Conservation (phyloP, 2,113 vertebrate species). For the Sigmodon hispidus region DNA sequence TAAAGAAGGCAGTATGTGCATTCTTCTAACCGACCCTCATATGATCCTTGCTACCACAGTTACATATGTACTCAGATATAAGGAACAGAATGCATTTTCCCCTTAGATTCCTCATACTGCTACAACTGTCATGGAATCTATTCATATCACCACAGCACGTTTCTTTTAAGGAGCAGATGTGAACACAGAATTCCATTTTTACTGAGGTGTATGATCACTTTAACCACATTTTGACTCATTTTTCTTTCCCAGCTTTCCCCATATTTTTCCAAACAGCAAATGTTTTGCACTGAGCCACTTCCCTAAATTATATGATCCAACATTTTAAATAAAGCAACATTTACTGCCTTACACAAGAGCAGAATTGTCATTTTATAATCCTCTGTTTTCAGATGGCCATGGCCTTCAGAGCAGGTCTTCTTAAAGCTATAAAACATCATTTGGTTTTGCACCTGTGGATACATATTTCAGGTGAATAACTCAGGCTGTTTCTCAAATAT, state of each 20-base stretch:
- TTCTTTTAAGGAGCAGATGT: constrained; percentile 48
- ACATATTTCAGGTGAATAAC: neutral
- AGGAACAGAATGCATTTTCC: neutral
- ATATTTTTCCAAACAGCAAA: constrained; percentile 45
- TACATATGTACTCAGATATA: constrained; percentile 41
- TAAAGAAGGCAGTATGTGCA: neutral
- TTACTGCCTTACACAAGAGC: constrained; percentile 40
- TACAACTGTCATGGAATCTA: constrained; percentile 29
- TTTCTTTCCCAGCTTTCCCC: neutral
- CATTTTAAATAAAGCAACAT: neutral
- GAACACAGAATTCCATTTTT: constrained; percentile 59
- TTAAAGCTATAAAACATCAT: constrained; percentile 44
- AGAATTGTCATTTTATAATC: constrained; percentile 18
- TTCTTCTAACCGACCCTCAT: constrained; percentile 2
- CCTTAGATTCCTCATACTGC: constrained; percentile 13
- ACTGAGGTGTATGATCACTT: constrained; percentile 48
- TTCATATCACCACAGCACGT: neutral
- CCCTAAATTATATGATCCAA: constrained; percentile 43
- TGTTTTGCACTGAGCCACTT: constrained; percentile 35
- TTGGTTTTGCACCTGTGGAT: constrained; percentile 29
- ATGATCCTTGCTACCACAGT: neutral
- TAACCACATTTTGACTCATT: constrained; percentile 37
- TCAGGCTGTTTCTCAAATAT: neutral
- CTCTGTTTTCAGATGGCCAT: neutral
- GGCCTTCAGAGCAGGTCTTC: neutral